These are phyloP conservation scores for Sitta carolinensis DNA, from an alignment of 2,797 vertebrate species.

Conservation along the genomic window DNA sequence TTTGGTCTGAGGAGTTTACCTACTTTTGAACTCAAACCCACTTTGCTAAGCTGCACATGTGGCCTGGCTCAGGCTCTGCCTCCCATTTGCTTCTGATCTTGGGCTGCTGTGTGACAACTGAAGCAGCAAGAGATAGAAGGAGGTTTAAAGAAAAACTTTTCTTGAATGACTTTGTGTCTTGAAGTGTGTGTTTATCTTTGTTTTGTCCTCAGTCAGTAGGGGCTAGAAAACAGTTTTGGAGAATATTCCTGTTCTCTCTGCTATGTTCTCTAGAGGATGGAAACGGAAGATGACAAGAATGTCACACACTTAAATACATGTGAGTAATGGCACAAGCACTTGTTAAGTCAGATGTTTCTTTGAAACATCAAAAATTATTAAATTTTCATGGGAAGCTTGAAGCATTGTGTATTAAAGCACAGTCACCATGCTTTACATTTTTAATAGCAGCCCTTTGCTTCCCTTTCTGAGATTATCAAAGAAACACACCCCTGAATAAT, in stretches of 20 bases:
- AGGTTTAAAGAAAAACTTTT: not conserved
- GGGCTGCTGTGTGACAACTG: not conserved
- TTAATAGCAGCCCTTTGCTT: not conserved
- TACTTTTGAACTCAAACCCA: not conserved
- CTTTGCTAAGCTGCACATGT: not conserved
- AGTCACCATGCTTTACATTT: not conserved
- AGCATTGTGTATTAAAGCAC: not conserved
- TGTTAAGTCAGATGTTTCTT: conserved; percentile 33
- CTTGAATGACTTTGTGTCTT: not conserved
- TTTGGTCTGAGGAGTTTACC: not conserved
- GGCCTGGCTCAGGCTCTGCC: not conserved
- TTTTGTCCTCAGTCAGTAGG: not conserved
- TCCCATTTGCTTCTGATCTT: not conserved
- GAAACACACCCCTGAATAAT: not conserved
- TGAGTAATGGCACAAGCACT: not conserved
- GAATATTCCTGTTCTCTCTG: not conserved
- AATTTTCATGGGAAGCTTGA: conserved; percentile 24
- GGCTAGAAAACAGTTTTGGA: not conserved
- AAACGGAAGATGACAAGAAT: not conserved
- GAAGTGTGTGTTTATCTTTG: not conserved
- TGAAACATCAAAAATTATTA: conserved; percentile 32
- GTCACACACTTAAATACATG: not conserved
- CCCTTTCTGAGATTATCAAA: not conserved
- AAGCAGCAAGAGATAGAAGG: not conserved
- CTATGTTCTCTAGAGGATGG: not conserved